Evolutionary conservation across 2,113 vertebrate species (phyloP).

Genomic region (Eudyptes chrysolophus): DNA sequence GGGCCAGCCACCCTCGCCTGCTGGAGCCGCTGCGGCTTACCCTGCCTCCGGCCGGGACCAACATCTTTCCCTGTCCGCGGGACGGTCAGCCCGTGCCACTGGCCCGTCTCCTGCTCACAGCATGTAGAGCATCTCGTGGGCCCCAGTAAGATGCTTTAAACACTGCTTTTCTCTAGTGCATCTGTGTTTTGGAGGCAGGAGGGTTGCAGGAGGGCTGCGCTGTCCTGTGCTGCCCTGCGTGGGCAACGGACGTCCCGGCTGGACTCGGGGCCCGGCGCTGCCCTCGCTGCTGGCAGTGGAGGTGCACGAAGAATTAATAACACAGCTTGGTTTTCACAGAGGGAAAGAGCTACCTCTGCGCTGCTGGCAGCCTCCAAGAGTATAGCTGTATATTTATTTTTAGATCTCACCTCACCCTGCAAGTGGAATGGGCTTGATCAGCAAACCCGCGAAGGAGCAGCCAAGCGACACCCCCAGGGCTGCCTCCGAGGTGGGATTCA

Average conservation of each 20-base stretch:
- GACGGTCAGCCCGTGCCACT: accelerated
- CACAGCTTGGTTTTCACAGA: not conserved
- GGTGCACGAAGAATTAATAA: not conserved
- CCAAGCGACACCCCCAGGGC: not conserved
- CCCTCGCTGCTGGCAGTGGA: not conserved
- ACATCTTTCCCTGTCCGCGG: not conserved
- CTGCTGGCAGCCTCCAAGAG: not conserved
- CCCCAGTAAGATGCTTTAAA: accelerated
- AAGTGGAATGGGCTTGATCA: not conserved
- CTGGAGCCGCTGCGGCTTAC: not conserved
- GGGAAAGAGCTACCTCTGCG: not conserved
- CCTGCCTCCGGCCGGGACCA: accelerated
- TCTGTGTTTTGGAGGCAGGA: not conserved
- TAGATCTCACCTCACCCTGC: not conserved
- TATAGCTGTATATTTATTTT: not conserved
- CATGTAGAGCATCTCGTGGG: accelerated
- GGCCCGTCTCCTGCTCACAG: accelerated
- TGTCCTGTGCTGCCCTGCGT: not conserved
- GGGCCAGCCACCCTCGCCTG: not conserved
- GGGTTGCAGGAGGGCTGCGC: not conserved
- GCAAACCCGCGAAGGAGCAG: not conserved
- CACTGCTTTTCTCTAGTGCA: not conserved
- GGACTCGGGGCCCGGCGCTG: not conserved
- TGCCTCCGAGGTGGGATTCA: not conserved
- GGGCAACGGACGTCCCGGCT: not conserved